A percentile compares a stretch with the other conserved stretches of the same genome.
phyloP scores from a whole-genome alignment of 2,113 vertebrate genomes.

The Plecturocebus donacophilus region DNA sequence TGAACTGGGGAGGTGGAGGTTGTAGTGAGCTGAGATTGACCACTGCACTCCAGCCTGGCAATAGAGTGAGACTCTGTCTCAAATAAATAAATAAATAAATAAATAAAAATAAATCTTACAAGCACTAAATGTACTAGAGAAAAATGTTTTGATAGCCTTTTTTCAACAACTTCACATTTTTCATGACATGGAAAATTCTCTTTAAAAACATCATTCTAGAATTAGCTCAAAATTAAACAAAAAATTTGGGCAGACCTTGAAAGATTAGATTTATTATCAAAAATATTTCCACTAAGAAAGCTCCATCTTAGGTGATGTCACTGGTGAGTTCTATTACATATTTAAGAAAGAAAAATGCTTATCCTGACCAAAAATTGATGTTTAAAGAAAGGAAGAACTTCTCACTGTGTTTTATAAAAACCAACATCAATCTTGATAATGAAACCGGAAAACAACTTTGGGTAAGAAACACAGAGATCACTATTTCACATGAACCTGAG shows the following conservation, averaged over 20 bases:
- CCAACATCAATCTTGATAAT: neutral
- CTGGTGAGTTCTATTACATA: neutral
- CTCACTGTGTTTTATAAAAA: neutral
- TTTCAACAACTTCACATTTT: neutral
- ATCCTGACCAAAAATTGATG: neutral
- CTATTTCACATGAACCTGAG: neutral
- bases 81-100: too few species aligned
- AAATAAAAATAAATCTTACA: neutral
- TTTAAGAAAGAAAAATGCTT: neutral
- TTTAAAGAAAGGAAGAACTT: neutral
- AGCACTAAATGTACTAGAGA: neutral
- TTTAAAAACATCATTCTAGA: neutral
- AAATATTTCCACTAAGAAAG: neutral
- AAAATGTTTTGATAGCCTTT: neutral
- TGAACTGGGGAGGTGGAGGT: too few species aligned
- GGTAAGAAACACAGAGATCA: neutral
- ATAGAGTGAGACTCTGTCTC: too few species aligned
- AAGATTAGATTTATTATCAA: neutral
- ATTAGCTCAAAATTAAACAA: neutral
- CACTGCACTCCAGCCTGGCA: too few species aligned
- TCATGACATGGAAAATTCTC: neutral
- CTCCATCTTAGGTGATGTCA: neutral
- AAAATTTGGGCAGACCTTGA: neutral
- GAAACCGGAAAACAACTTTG: neutral
- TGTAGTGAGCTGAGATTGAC: too few species aligned